Conservation (phyloP, 1,140 invertebrate species). For the Pseudomyrmex gracilis region DNA sequence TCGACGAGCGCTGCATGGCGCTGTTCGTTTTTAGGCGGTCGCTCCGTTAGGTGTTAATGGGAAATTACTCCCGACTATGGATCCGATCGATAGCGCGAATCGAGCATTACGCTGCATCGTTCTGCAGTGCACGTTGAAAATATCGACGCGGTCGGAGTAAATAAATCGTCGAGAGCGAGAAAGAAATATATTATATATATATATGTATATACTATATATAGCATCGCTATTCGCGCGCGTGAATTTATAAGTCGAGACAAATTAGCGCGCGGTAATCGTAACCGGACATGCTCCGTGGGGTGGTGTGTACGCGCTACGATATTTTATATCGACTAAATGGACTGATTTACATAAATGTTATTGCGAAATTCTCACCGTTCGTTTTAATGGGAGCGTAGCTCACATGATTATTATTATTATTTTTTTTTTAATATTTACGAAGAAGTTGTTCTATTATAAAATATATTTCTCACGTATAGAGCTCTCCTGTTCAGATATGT, state of each 20-base stretch:
- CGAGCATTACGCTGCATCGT: not conserved
- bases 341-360: not conserved
- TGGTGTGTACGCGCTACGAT: not conserved
- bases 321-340: not conserved
- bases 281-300: not conserved
- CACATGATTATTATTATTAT: not conserved
- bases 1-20: too few relatives aligned
- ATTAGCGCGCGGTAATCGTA: slow-evolving; percentile 10
- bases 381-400: not conserved
- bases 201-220: too few relatives aligned
- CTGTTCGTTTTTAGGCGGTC: too few relatives aligned
- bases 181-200: too few relatives aligned
- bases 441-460: not conserved
- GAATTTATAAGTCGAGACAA: not conserved
- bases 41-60: too few relatives aligned
- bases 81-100: too few relatives aligned
- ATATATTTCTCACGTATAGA: not conserved
- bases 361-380: not conserved
- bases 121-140: slow-evolving; percentile 3
- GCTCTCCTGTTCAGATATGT: not conserved
- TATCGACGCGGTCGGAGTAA: not conserved
- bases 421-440: not conserved
- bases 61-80: too few relatives aligned
- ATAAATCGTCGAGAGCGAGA: not conserved
- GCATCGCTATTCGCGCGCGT: not conserved